Percentiles rank a stretch among this genome's conserved stretches.
Conservation (phyloP, 2,113 vertebrate species). For the Scomber scombrus region DNA sequence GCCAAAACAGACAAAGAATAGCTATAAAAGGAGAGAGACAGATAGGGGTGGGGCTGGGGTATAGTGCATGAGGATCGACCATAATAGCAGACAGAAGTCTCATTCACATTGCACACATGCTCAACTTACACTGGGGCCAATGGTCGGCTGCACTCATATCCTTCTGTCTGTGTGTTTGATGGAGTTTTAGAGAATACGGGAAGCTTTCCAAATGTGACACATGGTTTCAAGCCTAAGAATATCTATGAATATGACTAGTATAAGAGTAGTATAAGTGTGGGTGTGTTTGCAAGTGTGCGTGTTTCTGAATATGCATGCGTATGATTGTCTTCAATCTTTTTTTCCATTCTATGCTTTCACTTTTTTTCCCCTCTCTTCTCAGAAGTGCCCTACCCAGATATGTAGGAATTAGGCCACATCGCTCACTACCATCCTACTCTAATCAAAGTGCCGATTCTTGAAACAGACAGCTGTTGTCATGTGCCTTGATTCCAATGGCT, state of each 20-base stretch:
- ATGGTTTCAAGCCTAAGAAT: slow-evolving; percentile 73
- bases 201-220: slow-evolving; percentile 79
- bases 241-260: slow-evolving; percentile 57
- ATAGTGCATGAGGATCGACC: slow-evolving; percentile 19
- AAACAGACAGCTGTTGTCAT: slow-evolving; percentile 89
- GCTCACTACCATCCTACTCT: slow-evolving; percentile 79
- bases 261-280: slow-evolving; percentile 49
- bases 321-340: slow-evolving; percentile 70
- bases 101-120: slow-evolving; percentile 71
- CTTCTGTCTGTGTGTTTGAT: slow-evolving; percentile 60
- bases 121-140: slow-evolving; percentile 64
- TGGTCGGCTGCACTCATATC: slow-evolving; percentile 50
- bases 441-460: slow-evolving; percentile 89
- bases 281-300: slow-evolving; percentile 58
- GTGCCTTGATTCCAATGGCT: slow-evolving; percentile 83
- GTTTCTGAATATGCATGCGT: slow-evolving; percentile 62
- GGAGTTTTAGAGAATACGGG: slow-evolving; percentile 72
- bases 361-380: slow-evolving; percentile 56
- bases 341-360: slow-evolving; percentile 64
- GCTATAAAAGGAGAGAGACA: slow-evolving; percentile 21
- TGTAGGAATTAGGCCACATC: slow-evolving; percentile 84
- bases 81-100: slow-evolving; percentile 61
- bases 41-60: slow-evolving; percentile 25
- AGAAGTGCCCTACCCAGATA: slow-evolving; percentile 84
- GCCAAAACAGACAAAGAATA: slow-evolving; percentile 14